These are phyloP conservation scores for Semnornis frantzii DNA, from an alignment of 2,113 vertebrate genomes.

Conservation along the genomic window DNA sequence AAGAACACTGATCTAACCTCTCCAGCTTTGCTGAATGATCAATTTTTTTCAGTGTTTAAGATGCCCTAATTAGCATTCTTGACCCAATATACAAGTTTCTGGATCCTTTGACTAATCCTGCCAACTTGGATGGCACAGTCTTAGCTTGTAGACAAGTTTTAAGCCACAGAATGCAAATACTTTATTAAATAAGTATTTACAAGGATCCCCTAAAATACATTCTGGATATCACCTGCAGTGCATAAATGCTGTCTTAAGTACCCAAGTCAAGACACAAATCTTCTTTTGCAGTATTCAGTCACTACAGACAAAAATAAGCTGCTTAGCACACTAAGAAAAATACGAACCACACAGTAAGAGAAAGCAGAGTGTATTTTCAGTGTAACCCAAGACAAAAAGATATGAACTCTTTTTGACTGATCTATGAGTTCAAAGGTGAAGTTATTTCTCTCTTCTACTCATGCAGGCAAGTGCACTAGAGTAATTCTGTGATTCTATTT, in stretches of 20 bases:
- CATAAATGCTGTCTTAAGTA: neutral
- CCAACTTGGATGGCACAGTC: neutral
- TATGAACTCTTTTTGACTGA: neutral
- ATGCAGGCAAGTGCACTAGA: neutral
- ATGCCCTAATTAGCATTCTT: neutral
- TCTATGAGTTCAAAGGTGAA: neutral
- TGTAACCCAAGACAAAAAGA: neutral
- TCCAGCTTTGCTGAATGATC: neutral
- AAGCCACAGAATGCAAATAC: neutral
- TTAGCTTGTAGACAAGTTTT: neutral
- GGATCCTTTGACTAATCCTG: neutral
- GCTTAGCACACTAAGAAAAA: neutral
- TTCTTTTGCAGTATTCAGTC: conserved; percentile 2
- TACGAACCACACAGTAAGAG: neutral
- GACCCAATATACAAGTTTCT: conserved; percentile 5
- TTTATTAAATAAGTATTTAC: neutral
- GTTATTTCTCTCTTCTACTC: neutral
- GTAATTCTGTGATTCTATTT: neutral
- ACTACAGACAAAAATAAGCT: conserved; percentile 32
- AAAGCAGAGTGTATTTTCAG: conserved; percentile 1
- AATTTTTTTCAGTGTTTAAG: neutral
- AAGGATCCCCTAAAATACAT: neutral
- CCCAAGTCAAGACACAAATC: neutral
- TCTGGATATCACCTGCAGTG: neutral
- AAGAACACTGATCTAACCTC: neutral